A percentile compares a stretch with the other conserved stretches of the same genome.
Evolutionary conservation across 2,113 vertebrate genomes (phyloP).

Genomic region (Syngnathus scovelli): DNA sequence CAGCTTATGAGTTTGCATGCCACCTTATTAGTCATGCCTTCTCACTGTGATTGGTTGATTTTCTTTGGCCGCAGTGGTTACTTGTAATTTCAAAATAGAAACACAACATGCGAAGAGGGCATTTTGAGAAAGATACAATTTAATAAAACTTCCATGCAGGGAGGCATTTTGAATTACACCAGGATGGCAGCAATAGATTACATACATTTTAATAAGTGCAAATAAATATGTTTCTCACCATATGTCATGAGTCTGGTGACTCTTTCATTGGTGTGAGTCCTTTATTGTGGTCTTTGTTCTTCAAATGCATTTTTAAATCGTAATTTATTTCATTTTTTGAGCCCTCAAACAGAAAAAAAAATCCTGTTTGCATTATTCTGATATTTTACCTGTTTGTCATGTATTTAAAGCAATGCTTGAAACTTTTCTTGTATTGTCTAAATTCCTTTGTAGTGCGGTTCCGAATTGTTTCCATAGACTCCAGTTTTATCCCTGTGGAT

Average conservation of each 20-base stretch:
- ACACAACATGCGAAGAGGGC: not conserved
- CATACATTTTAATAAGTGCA: too few species aligned
- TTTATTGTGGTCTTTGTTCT: too few species aligned
- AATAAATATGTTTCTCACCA: too few species aligned
- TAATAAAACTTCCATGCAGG: too few species aligned
- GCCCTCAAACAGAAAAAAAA: not conserved
- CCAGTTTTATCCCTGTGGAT: constrained; percentile 43
- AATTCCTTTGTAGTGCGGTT: constrained; percentile 54
- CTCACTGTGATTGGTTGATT: not conserved
- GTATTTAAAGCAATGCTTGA: not conserved
- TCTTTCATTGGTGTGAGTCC: too few species aligned
- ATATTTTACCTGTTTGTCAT: not conserved
- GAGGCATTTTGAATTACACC: too few species aligned
- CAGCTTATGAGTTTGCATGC: too few species aligned
- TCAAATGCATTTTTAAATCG: too few species aligned
- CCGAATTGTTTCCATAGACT: constrained; percentile 60
- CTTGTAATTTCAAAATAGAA: too few species aligned
- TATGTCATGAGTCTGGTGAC: too few species aligned
- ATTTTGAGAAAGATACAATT: not conserved
- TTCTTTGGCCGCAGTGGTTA: not conserved
- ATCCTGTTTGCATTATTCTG: not conserved
- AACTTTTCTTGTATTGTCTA: not conserved
- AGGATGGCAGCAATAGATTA: too few species aligned
- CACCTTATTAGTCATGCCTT: not conserved
- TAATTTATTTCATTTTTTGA: too few species aligned